Evolutionary conservation across 2,113 vertebrate species (phyloP).

Genomic region (Sarotherodon lohbergeri): DNA sequence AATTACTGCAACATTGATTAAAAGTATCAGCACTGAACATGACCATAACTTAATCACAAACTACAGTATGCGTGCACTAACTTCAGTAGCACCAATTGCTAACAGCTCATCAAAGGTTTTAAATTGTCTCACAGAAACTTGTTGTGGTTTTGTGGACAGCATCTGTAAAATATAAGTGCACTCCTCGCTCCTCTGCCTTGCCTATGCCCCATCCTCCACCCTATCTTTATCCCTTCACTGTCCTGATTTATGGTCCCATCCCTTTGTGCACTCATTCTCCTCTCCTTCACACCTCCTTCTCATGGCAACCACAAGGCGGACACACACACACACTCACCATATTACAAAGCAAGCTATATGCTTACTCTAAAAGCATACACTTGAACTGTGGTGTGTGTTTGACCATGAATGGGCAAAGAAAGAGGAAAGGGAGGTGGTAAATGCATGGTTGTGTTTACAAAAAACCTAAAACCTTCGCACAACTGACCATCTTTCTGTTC

Average conservation of each 20-base stretch:
- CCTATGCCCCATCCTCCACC: constrained; percentile 14
- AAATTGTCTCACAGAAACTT: neutral
- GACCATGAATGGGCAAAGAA: neutral
- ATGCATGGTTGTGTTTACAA: constrained; percentile 1
- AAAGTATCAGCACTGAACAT: neutral
- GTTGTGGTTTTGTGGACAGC: neutral
- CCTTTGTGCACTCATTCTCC: constrained; percentile 10
- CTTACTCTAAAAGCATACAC: constrained; percentile 33
- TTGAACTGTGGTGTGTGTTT: neutral
- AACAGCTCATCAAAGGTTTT: neutral
- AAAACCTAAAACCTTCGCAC: neutral
- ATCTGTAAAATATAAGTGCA: neutral
- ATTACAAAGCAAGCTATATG: constrained; percentile 21
- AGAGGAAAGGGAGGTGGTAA: neutral
- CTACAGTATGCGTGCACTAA: neutral
- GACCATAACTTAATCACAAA: neutral
- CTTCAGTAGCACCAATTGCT: neutral
- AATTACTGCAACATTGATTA: neutral
- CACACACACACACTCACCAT: constrained; percentile 1
- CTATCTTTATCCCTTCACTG: constrained; percentile 18
- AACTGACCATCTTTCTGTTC: neutral
- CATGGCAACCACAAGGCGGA: constrained; percentile 22
- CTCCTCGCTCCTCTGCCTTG: neutral
- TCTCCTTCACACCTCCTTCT: constrained; percentile 13
- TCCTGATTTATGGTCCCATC: constrained; percentile 54